phyloP scores from a whole-genome alignment of 2,797 vertebrate species.

The Remorina albescens region DNA sequence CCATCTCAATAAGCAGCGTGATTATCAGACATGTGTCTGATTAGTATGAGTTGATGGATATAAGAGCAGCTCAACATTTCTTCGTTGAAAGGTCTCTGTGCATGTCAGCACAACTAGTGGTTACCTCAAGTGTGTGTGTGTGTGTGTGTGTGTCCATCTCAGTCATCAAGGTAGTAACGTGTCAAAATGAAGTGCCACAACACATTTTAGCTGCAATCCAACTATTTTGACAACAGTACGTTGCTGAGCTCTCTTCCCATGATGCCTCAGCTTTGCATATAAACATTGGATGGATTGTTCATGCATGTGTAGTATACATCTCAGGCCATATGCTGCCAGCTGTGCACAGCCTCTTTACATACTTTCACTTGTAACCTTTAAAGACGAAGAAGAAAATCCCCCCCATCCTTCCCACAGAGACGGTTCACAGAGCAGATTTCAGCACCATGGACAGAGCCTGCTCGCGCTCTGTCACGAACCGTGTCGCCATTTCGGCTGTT shows the following conservation, averaged over 20 bases:
- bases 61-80: background rate
- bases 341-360: conserved; percentile 7
- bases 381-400: background rate
- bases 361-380: conserved; percentile 6
- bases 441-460: conserved; percentile 58
- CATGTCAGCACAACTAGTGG: background rate
- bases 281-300: conserved; percentile 20
- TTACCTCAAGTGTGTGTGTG: background rate
- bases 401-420: background rate
- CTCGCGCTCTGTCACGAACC: background rate
- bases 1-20: background rate
- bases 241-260: background rate
- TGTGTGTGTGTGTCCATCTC: background rate
- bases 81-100: background rate
- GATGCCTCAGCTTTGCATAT: conserved; percentile 1
- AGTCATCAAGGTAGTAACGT: background rate
- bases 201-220: no score
- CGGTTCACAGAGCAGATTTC: conserved; percentile 5
- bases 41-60: background rate
- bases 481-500: background rate
- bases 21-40: background rate
- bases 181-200: background rate
- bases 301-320: background rate
- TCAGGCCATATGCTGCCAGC: conserved; percentile 16
- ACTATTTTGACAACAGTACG: background rate